Conservation (phyloP, 2,888 invertebrate genomes). For the Athetis lepigone region DNA sequence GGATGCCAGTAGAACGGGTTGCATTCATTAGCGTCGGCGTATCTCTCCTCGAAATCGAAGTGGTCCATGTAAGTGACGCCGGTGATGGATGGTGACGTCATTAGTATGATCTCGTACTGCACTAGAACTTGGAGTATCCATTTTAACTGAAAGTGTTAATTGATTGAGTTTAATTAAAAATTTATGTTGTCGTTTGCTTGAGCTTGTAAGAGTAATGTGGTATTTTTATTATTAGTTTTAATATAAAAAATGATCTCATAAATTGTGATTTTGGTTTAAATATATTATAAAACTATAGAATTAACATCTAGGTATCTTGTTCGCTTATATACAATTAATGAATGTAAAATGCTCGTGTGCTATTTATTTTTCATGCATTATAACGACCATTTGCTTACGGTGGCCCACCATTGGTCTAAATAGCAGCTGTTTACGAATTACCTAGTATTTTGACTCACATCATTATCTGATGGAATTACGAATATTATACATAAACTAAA, state of each 20-base stretch:
- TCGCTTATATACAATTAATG: too few species aligned
- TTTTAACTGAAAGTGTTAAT: slow-evolving; percentile 63
- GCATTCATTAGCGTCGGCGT: slow-evolving; percentile 79
- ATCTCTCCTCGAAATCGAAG: slow-evolving; percentile 80
- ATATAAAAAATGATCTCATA: too few species aligned
- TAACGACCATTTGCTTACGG: neutral
- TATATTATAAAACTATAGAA: too few species aligned
- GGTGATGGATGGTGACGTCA: slow-evolving; percentile 73
- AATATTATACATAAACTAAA: slow-evolving; percentile 43
- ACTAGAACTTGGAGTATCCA: slow-evolving; percentile 51
- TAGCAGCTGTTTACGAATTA: slow-evolving; percentile 25
- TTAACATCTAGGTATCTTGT: too few species aligned
- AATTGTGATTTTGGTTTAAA: too few species aligned
- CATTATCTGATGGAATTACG: slow-evolving; percentile 41
- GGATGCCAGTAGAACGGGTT: slow-evolving; percentile 85
- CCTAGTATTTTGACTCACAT: slow-evolving; percentile 30
- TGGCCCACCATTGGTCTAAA: too few species aligned
- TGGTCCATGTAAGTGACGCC: slow-evolving; percentile 84
- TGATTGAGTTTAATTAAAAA: neutral
- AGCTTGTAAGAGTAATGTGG: too few species aligned
- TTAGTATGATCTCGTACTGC: slow-evolving; percentile 44
- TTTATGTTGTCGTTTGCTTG: neutral
- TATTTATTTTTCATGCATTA: slow-evolving; percentile 4
- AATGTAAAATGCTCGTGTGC: too few species aligned
- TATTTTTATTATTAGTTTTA: too few species aligned